These are phyloP conservation scores for Parasteatoda tepidariorum DNA, from an alignment of 1,140 invertebrate genomes.

Conservation along the genomic window DNA sequence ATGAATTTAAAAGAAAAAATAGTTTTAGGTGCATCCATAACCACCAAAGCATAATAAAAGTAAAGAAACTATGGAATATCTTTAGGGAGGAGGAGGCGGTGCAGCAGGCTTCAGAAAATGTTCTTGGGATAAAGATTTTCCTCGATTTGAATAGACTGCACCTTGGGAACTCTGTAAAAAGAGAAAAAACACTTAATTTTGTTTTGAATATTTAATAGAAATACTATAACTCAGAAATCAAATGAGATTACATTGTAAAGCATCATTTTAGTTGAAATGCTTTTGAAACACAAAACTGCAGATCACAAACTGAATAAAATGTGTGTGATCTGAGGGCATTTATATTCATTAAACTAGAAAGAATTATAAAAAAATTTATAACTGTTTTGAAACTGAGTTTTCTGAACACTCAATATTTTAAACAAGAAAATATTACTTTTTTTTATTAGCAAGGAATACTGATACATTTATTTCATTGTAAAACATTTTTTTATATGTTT, in stretches of 20 bases:
- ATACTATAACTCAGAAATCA: neutral
- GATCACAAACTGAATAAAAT: neutral
- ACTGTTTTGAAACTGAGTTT: too few relatives aligned
- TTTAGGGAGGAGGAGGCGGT: slow-evolving; percentile 69
- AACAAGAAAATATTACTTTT: too few relatives aligned
- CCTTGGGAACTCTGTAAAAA: slow-evolving; percentile 22
- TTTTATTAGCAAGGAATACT: too few relatives aligned
- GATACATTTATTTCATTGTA: too few relatives aligned
- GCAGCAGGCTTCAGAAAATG: slow-evolving; percentile 82
- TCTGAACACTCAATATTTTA: too few relatives aligned
- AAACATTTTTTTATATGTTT: too few relatives aligned
- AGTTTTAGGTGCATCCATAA: neutral
- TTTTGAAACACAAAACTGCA: too few relatives aligned
- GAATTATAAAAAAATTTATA: too few relatives aligned
- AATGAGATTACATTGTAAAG: too few relatives aligned
- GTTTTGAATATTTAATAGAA: neutral
- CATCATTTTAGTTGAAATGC: too few relatives aligned
- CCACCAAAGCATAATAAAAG: neutral
- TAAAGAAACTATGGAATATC: neutral
- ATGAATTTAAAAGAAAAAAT: neutral
- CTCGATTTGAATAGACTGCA: slow-evolving; percentile 17
- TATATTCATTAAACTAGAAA: slow-evolving; percentile 11
- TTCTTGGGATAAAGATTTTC: slow-evolving; percentile 72
- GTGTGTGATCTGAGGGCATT: slow-evolving; percentile 63
- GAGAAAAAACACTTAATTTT: neutral